Conservation (phyloP, 2,113 vertebrate species). For the Macroglossus sobrinus region DNA sequence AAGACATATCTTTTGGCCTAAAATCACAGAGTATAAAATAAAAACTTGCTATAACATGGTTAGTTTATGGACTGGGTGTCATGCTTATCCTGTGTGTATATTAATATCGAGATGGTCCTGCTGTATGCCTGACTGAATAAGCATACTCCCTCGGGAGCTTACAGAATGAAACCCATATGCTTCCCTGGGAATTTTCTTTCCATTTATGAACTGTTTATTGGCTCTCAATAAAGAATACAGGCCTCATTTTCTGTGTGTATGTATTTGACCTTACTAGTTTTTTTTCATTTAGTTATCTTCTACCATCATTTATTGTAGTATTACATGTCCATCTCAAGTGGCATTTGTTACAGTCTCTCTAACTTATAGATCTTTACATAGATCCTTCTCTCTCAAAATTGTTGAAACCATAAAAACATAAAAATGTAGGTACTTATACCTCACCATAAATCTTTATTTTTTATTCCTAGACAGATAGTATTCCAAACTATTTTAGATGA, state of each 20-base stretch:
- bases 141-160: not conserved
- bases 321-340: not conserved
- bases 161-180: not conserved
- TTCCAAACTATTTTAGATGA: conserved; percentile 44
- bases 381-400: not conserved
- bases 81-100: not conserved
- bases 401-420: conserved; percentile 27
- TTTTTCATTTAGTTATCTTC: not conserved
- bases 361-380: conserved; percentile 7
- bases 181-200: not conserved
- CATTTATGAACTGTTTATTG: conserved; percentile 14
- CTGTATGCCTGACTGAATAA: conserved; percentile 11
- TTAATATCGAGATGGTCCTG: not conserved
- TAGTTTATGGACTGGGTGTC: not conserved
- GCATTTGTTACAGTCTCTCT: conserved; percentile 32
- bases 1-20: not conserved
- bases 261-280: not conserved
- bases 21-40: not conserved
- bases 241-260: conserved; percentile 9
- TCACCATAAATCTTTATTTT: conserved; percentile 32
- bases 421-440: not conserved
- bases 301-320: not conserved
- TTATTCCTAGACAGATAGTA: not conserved
- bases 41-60: not conserved
- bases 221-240: not conserved